Evolutionary conservation across 1,140 invertebrate genomes (phyloP).

Genomic region (Wiebesia pumilae): DNA sequence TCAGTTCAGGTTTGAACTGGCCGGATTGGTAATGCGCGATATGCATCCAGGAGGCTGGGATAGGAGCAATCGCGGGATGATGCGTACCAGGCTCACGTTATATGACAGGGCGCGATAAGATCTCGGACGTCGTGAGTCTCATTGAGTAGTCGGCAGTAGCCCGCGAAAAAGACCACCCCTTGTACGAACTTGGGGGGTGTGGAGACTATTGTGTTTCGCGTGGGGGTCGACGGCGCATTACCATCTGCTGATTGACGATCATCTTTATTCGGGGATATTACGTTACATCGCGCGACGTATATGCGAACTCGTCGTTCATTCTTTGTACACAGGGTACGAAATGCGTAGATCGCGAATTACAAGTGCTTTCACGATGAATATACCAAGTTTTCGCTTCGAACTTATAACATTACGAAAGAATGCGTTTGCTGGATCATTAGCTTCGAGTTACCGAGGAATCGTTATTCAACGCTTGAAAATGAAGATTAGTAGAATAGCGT

Average conservation of each 20-base stretch:
- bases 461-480: too few species aligned
- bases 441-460: too few species aligned
- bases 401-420: too few species aligned
- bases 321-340: not conserved
- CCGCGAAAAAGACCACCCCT: not conserved
- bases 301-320: not conserved
- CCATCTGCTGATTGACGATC: constrained; percentile 69
- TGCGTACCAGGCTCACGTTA: constrained; percentile 29
- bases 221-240: constrained; percentile 61
- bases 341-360: not conserved
- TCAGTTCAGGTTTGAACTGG: constrained; percentile 56
- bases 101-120: constrained; percentile 60
- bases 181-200: not conserved
- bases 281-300: constrained; percentile 49
- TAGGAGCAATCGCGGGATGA: constrained; percentile 64
- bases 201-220: constrained; percentile 5
- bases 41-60: constrained; percentile 61
- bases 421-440: too few species aligned
- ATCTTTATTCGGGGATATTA: constrained; percentile 60
- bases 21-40: constrained; percentile 53
- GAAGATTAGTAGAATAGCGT: too few species aligned
- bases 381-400: too few species aligned
- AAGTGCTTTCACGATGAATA: not conserved
- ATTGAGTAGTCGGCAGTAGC: not conserved
- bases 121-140: constrained; percentile 47